phyloP scores from a whole-genome alignment of 2,888 invertebrate genomes.

The Agrilus mali region DNA sequence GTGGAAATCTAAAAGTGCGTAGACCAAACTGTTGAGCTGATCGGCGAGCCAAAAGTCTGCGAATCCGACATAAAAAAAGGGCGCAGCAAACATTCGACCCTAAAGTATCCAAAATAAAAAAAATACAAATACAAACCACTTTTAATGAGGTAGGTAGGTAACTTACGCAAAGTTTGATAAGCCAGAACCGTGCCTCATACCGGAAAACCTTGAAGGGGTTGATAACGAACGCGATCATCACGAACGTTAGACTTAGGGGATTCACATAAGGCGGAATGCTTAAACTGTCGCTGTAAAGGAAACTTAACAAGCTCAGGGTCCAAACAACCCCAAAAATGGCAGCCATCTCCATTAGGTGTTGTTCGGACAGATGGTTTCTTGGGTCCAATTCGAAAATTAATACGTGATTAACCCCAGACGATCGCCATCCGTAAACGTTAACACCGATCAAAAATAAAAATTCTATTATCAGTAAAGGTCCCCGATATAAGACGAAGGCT shows the following conservation, averaged over 20 bases:
- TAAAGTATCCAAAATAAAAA: constrained; percentile 20
- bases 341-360: constrained; percentile 65
- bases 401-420: constrained; percentile 73
- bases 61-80: constrained; percentile 66
- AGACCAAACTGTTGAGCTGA: constrained; percentile 66
- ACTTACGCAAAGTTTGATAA: constrained; percentile 47
- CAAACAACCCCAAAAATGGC: constrained; percentile 66
- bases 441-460: constrained; percentile 67
- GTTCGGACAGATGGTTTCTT: constrained; percentile 61
- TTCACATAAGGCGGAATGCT: constrained; percentile 65
- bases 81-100: constrained; percentile 55
- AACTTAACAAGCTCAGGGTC: constrained; percentile 53
- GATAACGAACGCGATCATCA: constrained; percentile 56
- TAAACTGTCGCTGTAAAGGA: constrained; percentile 50
- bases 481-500: constrained; percentile 66
- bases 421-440: constrained; percentile 71
- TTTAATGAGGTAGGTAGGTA: no score
- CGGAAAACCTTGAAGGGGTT: constrained; percentile 68
- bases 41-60: constrained; percentile 82
- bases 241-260: constrained; percentile 54
- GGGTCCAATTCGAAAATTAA: constrained; percentile 75
- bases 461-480: constrained; percentile 62
- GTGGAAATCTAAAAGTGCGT: constrained; percentile 66
- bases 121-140: neutral
- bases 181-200: constrained; percentile 67